phyloP scores from a whole-genome alignment of 2,888 invertebrate genomes.

The Dorcus hopei region DNA sequence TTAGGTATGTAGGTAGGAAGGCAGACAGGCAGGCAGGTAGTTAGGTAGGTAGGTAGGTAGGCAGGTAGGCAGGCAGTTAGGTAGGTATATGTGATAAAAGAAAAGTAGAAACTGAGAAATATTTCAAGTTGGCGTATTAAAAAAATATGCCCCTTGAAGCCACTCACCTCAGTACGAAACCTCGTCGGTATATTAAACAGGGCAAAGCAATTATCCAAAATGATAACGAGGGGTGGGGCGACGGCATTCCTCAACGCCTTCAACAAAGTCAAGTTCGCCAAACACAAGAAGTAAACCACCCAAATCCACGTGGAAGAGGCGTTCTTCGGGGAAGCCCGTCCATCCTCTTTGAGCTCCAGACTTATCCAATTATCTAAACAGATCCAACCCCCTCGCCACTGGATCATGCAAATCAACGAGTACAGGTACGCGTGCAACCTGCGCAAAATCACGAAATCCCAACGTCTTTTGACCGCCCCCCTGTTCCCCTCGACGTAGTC shows the following conservation, averaged over 20 bases:
- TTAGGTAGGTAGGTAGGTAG: too few species aligned
- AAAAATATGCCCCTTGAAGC: too few species aligned
- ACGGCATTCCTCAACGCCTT: conserved; percentile 55
- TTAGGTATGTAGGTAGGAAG: too few species aligned
- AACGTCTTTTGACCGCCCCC: conserved; percentile 6
- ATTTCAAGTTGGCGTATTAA: too few species aligned
- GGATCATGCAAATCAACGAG: conserved; percentile 50
- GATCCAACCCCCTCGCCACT: conserved; percentile 56
- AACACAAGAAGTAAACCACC: conserved; percentile 15
- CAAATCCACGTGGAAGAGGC: not conserved
- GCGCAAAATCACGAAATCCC: conserved; percentile 20
- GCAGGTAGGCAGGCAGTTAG: too few species aligned
- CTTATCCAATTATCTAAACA: conserved; percentile 36
- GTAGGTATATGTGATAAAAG: too few species aligned
- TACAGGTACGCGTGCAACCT: conserved; percentile 52
- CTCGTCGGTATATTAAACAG: conserved; percentile 61
- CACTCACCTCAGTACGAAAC: conserved; percentile 51
- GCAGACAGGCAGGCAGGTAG: too few species aligned
- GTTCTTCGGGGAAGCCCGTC: not conserved
- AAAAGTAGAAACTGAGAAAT: too few species aligned
- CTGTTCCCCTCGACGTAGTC: not conserved
- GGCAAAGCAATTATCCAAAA: conserved; percentile 56
- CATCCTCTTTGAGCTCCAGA: not conserved
- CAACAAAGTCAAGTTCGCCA: conserved; percentile 38
- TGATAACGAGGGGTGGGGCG: conserved; percentile 58